Base-by-base conservation (phyloP, 1,140 invertebrate genomes). In the Bombus waltoni region DNA sequence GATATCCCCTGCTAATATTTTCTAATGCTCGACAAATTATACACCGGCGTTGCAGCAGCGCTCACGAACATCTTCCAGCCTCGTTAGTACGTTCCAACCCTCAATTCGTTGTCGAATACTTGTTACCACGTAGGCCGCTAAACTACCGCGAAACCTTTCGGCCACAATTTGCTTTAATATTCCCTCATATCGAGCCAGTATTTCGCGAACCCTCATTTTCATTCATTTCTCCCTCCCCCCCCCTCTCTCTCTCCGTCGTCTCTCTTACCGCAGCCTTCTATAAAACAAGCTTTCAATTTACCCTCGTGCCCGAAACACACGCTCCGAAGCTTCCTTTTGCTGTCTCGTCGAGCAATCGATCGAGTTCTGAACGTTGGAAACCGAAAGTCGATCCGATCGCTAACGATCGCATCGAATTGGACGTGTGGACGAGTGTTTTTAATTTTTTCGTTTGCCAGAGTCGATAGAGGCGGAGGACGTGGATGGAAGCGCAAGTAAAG, bases 101-200 rank as follows among this genome's bases (percentile, higher is more conserved):
- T 65, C 62, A 35, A 78, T 78, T 66, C 62, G 22, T 44, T 32
- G 44, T n/a, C 57, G 78, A 70, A 38, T 80, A 15, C 44, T 53
- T 38, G 44, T 80, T 80, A 53, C 65, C 78, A n/a, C 73, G 73
- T 76, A 76, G 35, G 8, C 76, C 18, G 66, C 76, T 42, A 78
- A 81, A 71, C 78, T 57, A 81, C 79, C 66, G 66, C 79, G 66
- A 71, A 71, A 81, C 66, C 47, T 38, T 81, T 81, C 47, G 47
- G 35, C 79, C 35, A 81, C 68, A 72, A 81, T 81, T 81, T 81
- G 68, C 79, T n/a, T 81, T 81, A 81, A 81, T 81, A 38, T 38
- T 32, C 44, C 66, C 47, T 4, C 66, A 65, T 40, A 32, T 81
- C 66, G 44, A 53, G 35, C 35, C 66, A 25, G 53, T 22, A 53